Evolutionary conservation across 2,888 invertebrate genomes (phyloP).

Genomic region (Ophion slaviceki): DNA sequence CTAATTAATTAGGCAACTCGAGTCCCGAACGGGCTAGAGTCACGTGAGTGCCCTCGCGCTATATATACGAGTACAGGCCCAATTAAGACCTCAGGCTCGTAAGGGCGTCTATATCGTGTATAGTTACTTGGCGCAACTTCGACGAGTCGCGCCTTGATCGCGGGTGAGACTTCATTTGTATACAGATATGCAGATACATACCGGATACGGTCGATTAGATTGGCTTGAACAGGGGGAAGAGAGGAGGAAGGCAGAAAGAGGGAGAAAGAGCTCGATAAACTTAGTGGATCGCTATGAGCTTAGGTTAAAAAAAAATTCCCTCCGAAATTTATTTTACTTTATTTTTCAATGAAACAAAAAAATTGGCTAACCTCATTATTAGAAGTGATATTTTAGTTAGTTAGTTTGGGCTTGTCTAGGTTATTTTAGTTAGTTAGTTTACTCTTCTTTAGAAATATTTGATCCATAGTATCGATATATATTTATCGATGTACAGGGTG

Average conservation of each 20-base stretch:
- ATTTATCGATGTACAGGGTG: no score
- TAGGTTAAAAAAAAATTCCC: no score
- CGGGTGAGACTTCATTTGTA: background rate
- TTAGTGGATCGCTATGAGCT: background rate
- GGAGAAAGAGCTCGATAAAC: background rate
- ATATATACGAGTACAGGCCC: constrained; percentile 65
- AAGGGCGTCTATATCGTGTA: constrained; percentile 32
- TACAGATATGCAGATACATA: constrained; percentile 4
- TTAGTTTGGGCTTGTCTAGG: no score
- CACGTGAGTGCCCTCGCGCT: constrained; percentile 26
- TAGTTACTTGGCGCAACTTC: background rate
- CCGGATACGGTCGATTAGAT: constrained; percentile 6
- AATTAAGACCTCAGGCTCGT: constrained; percentile 79
- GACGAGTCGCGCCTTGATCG: background rate
- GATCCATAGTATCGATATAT: no score
- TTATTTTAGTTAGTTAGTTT: no score
- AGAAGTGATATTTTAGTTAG: no score
- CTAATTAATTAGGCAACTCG: constrained; percentile 81
- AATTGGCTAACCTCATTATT: no score
- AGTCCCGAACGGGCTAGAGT: constrained; percentile 67
- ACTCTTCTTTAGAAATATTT: no score
- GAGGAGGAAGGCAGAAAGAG: no score
- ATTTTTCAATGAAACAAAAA: no score
- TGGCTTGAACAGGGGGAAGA: background rate
- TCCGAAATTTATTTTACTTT: no score